phyloP scores from a whole-genome alignment of 30 jellyfish, hydroid and myxozoan genomes.

The Haliclystus octoradiatus region DNA sequence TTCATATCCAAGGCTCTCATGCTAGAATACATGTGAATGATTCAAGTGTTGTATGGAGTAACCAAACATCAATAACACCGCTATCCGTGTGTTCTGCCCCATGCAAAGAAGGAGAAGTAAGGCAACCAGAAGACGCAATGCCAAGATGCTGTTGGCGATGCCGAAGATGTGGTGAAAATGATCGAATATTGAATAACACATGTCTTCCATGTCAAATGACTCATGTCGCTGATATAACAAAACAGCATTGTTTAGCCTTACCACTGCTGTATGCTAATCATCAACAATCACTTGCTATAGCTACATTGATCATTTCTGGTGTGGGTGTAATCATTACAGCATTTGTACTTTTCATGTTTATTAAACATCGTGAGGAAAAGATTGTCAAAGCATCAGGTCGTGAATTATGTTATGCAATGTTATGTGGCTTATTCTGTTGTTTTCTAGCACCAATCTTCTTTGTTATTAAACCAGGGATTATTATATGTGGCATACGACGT shows the following conservation, averaged over 20 bases:
- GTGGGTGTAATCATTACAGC: conserved; percentile 4
- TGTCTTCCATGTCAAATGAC: conserved; percentile 16
- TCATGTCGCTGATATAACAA: conserved; percentile 9
- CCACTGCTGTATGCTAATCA: conserved; percentile 18
- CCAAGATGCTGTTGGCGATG: conserved; percentile 45
- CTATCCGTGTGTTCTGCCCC: conserved; percentile 48
- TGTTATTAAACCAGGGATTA: conserved; percentile 24
- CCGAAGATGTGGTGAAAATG: conserved; percentile 13
- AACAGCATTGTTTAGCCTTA: conserved; percentile 16
- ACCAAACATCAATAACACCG: conserved; percentile 16
- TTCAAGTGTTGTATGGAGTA: background rate
- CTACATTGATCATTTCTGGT: conserved; percentile 15
- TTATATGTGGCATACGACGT: conserved; percentile 28
- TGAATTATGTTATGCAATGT: conserved; percentile 23
- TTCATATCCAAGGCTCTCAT: background rate
- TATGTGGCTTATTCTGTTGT: conserved; percentile 25
- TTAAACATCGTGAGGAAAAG: conserved; percentile 10
- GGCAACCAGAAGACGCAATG: conserved; percentile 6
- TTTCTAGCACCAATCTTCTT: conserved; percentile 31
- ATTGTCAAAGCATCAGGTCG: conserved; percentile 34
- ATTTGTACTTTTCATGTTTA: conserved; percentile 1
- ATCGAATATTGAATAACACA: conserved; percentile 16
- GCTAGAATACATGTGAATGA: background rate
- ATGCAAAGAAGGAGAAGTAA: conserved; percentile 29
- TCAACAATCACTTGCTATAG: background rate